Evolutionary conservation across 2,888 invertebrate species (phyloP).

Genomic region (Synergus itoensis): DNA sequence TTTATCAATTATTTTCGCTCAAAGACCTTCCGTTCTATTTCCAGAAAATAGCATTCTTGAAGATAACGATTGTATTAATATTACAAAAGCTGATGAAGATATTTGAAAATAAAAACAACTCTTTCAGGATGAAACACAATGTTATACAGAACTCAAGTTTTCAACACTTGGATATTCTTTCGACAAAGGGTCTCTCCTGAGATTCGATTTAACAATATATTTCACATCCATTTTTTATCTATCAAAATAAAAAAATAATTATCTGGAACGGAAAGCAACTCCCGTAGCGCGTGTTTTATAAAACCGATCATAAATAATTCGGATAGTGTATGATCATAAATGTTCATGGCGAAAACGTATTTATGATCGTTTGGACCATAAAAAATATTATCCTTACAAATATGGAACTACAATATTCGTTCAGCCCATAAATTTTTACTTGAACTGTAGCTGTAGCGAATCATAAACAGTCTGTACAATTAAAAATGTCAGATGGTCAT

Average conservation of each 20-base stretch:
- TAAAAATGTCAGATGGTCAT: background rate
- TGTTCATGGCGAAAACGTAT: constrained; percentile 36
- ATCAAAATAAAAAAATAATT: constrained; percentile 30
- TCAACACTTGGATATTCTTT: background rate
- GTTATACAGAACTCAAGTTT: background rate
- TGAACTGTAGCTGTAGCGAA: constrained; percentile 5
- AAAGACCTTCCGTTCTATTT: background rate
- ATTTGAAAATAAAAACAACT: background rate
- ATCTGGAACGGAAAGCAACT: constrained; percentile 20
- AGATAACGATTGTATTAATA: background rate
- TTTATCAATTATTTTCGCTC: background rate
- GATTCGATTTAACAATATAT: background rate
- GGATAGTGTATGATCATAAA: constrained; percentile 28
- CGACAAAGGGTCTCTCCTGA: background rate
- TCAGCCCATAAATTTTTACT: background rate
- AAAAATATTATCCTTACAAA: constrained; percentile 38
- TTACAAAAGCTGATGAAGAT: background rate
- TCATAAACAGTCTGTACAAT: background rate
- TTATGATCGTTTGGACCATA: constrained; percentile 33
- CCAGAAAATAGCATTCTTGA: background rate
- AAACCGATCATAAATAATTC: constrained; percentile 37
- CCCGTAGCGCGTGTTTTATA: constrained; percentile 33
- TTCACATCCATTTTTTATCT: constrained; percentile 10
- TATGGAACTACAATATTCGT: constrained; percentile 31
- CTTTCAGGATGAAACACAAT: background rate